Percentiles rank a stretch among this genome's conserved stretches.
Conservation (phyloP, 2,888 invertebrate genomes). For the Sphinx pinastri region DNA sequence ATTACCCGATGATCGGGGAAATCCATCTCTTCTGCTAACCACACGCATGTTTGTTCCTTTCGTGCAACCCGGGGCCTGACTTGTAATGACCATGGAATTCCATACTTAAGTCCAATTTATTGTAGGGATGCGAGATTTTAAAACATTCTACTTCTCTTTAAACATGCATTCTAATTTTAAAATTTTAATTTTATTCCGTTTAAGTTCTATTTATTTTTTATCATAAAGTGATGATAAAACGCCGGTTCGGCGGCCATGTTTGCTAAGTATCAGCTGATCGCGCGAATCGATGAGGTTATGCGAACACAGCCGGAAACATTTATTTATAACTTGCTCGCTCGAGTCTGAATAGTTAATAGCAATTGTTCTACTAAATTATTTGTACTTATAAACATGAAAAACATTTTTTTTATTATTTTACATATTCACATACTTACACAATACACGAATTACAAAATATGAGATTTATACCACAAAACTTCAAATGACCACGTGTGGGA, state of each 20-base stretch:
- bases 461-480: too few species aligned
- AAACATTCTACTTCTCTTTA: neutral
- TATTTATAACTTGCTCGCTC: neutral
- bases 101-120: slow-evolving; percentile 43
- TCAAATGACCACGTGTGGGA: too few species aligned
- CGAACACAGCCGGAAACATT: slow-evolving; percentile 6
- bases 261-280: slow-evolving; percentile 17
- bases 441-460: too few species aligned
- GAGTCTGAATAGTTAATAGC: neutral
- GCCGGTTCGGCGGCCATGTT: slow-evolving; percentile 15
- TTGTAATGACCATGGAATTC: slow-evolving; percentile 55
- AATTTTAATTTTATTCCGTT: neutral
- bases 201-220: neutral
- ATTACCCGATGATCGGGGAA: neutral
- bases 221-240: neutral
- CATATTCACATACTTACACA: too few species aligned
- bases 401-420: too few species aligned
- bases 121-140: neutral
- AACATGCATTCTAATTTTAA: neutral
- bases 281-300: slow-evolving; percentile 17
- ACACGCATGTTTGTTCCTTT: slow-evolving; percentile 34
- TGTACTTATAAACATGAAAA: too few species aligned
- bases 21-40: slow-evolving; percentile 31
- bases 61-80: slow-evolving; percentile 39
- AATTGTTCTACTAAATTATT: neutral